These are phyloP conservation scores for Laticauda colubrina DNA, from an alignment of 2,113 vertebrate species.

Conservation along the genomic window DNA sequence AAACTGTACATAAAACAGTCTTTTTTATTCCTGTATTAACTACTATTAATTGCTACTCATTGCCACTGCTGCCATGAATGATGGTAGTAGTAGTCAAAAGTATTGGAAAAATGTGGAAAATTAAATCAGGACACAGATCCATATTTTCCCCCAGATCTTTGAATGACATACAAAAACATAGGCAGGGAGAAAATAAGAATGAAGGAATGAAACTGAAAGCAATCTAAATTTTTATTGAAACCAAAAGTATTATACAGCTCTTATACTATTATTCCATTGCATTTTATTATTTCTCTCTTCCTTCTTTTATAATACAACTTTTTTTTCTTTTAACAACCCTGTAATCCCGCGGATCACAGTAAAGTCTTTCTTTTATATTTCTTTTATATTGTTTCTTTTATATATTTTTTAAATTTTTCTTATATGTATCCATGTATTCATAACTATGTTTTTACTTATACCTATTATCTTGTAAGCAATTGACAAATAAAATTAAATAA, in stretches of 20 bases:
- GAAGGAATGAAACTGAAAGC: neutral
- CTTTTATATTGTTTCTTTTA: too few relatives aligned
- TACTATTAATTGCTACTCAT: neutral
- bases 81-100: neutral
- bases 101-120: neutral
- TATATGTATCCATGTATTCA: too few relatives aligned
- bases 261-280: neutral
- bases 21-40: neutral
- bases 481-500: too few relatives aligned
- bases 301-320: neutral
- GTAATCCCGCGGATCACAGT: neutral
- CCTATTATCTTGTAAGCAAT: too few relatives aligned
- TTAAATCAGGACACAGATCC: neutral
- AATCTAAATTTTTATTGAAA: neutral
- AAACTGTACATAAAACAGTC: neutral
- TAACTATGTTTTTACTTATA: too few relatives aligned
- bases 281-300: neutral
- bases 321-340: neutral
- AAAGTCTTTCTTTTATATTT: too few relatives aligned
- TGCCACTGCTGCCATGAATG: neutral
- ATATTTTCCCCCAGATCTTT: neutral
- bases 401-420: too few relatives aligned
- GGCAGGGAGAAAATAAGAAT: neutral
- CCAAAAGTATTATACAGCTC: neutral
- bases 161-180: neutral